Percentiles rank a stretch among this genome's conserved stretches.
These are phyloP conservation scores for Leptinotarsa haldemani DNA, from an alignment of 2,888 invertebrate species.

Conservation along the genomic window DNA sequence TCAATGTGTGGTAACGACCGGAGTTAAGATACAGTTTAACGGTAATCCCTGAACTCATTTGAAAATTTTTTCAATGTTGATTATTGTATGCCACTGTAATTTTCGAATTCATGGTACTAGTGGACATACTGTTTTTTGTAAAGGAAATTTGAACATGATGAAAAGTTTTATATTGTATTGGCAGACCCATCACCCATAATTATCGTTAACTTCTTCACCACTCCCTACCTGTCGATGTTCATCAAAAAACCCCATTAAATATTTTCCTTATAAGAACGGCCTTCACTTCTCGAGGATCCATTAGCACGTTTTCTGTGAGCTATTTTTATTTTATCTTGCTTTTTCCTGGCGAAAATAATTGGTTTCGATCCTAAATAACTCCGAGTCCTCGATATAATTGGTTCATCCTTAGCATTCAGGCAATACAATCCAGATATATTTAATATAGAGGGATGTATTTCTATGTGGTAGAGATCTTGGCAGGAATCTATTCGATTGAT, in stretches of 20 bases:
- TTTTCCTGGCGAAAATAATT: slow-evolving; percentile 10
- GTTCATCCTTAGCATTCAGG: slow-evolving; percentile 3
- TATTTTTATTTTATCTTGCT: slow-evolving; percentile 16
- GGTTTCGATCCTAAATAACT: slow-evolving; percentile 18
- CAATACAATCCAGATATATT: slow-evolving; percentile 13
- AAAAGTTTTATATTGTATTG: neutral
- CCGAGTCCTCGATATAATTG: slow-evolving; percentile 16
- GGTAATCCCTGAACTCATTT: no score
- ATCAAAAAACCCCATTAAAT: slow-evolving; percentile 10
- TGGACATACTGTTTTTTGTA: no score
- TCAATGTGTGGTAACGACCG: no score
- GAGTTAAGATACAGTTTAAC: no score
- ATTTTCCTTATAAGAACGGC: neutral
- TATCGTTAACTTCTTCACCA: slow-evolving; percentile 3
- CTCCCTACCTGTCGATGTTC: slow-evolving; percentile 7
- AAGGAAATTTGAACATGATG: neutral
- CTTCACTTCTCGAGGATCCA: neutral
- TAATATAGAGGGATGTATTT: slow-evolving; percentile 7
- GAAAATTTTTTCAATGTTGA: no score
- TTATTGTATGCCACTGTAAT: no score
- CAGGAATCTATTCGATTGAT: neutral
- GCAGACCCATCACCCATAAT: neutral
- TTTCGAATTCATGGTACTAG: no score
- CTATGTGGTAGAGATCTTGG: neutral
- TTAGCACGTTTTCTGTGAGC: slow-evolving; percentile 9